Percentiles rank a stretch among this genome's conserved stretches.
phyloP scores from a whole-genome alignment of 2,888 invertebrate genomes.

The Diarsia dahlii region DNA sequence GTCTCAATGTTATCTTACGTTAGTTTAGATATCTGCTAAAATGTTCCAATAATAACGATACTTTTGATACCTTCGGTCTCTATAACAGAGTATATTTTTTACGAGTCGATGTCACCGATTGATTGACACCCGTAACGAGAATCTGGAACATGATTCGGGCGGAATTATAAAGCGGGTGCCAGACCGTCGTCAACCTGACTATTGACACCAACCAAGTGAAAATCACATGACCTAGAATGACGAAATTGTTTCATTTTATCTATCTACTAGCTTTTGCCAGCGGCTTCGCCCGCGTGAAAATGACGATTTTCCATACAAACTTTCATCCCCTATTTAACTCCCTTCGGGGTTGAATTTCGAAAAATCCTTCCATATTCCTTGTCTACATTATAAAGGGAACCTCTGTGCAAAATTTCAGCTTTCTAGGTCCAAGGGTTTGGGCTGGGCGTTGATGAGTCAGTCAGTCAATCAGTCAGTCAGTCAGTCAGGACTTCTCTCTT shows the following conservation, averaged over 20 bases:
- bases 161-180: conserved; percentile 46
- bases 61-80: background rate
- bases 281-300: no score
- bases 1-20: background rate
- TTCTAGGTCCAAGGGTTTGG: no score
- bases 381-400: no score
- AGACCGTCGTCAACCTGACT: conserved; percentile 32
- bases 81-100: background rate
- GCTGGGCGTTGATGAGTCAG: no score
- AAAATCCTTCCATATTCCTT: no score
- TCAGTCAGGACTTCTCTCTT: no score
- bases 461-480: no score
- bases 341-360: no score
- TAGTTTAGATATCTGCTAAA: background rate
- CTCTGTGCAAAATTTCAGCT: no score
- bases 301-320: no score
- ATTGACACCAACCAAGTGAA: conserved; percentile 23
- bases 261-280: background rate
- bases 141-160: conserved; percentile 53
- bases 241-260: background rate
- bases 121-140: conserved; percentile 40
- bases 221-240: conserved; percentile 30
- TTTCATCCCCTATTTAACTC: no score
- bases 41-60: background rate
- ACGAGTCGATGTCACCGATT: conserved; percentile 18